Percentiles rank a stretch among this genome's conserved stretches.
Conservation (phyloP, 2,888 invertebrate species). For the Melolontha melolontha region DNA sequence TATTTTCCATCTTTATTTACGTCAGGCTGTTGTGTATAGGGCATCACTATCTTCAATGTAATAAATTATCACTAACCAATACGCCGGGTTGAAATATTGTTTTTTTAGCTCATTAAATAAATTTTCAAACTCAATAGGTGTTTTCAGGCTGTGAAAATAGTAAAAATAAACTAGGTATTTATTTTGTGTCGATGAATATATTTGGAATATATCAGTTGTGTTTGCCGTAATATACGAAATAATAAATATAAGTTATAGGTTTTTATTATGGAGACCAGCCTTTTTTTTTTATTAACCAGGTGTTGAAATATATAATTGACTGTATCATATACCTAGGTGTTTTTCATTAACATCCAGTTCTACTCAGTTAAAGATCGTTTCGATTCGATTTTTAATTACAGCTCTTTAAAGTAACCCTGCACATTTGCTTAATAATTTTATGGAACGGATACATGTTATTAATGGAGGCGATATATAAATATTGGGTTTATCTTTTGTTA, state of each 20-base stretch:
- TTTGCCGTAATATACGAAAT: constrained; percentile 60
- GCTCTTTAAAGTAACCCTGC: neutral
- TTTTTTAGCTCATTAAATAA: constrained; percentile 65
- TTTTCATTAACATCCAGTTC: constrained; percentile 22
- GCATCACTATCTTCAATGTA: constrained; percentile 51
- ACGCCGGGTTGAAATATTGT: constrained; percentile 63
- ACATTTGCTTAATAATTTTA: constrained; percentile 8
- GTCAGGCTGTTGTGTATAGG: constrained; percentile 36
- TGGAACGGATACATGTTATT: neutral
- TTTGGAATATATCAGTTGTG: constrained; percentile 61
- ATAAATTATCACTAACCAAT: constrained; percentile 64
- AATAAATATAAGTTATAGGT: constrained; percentile 46
- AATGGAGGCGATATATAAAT: too few species aligned
- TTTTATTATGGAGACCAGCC: constrained; percentile 32
- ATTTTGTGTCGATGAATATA: constrained; percentile 61
- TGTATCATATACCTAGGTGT: constrained; percentile 25
- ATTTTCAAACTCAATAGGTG: constrained; percentile 64
- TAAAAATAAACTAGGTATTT: constrained; percentile 59
- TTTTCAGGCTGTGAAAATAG: constrained; percentile 59
- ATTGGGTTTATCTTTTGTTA: too few species aligned
- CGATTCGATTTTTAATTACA: constrained; percentile 26
- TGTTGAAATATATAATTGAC: constrained; percentile 42
- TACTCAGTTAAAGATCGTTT: constrained; percentile 6
- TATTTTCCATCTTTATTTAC: constrained; percentile 50
- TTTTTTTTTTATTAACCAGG: constrained; percentile 33